Evolutionary conservation across 2,888 invertebrate genomes (phyloP).

Genomic region (Biston stratarius): DNA sequence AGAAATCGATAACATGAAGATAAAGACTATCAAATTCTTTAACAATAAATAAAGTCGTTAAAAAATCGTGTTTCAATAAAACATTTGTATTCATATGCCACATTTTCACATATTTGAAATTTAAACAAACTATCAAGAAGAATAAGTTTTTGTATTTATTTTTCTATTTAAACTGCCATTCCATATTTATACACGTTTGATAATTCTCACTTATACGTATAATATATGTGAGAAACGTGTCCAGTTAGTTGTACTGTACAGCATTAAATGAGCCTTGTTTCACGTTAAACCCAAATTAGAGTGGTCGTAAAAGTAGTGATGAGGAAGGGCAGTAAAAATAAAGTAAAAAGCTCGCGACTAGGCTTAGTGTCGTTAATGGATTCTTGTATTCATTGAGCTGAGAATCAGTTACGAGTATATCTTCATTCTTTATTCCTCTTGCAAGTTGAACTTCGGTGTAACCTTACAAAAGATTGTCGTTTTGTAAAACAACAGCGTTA

Average conservation of each 20-base stretch:
- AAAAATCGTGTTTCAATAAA: too few species aligned
- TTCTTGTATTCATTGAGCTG: conserved; percentile 3
- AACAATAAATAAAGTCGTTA: too few species aligned
- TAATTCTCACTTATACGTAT: background rate
- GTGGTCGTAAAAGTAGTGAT: conserved; percentile 10
- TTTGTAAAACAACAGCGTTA: background rate
- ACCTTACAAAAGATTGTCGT: too few species aligned
- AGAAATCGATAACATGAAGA: too few species aligned
- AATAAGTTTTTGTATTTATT: background rate
- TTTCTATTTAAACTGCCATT: background rate
- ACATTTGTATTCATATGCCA: too few species aligned
- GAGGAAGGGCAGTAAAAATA: background rate
- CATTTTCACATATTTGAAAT: too few species aligned
- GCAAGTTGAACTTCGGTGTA: background rate
- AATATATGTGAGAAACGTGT: background rate
- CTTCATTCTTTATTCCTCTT: background rate
- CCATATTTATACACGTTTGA: too few species aligned
- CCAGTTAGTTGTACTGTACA: conserved; percentile 7
- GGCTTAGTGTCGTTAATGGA: background rate
- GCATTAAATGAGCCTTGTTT: conserved; percentile 3
- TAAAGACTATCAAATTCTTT: too few species aligned
- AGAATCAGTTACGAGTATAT: background rate
- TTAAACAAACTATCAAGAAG: too few species aligned
- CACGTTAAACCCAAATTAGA: conserved; percentile 20
- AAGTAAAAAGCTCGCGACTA: conserved; percentile 1